Base-by-base conservation (phyloP, 2,888 invertebrate species). In the Clepsis dumicolana region DNA sequence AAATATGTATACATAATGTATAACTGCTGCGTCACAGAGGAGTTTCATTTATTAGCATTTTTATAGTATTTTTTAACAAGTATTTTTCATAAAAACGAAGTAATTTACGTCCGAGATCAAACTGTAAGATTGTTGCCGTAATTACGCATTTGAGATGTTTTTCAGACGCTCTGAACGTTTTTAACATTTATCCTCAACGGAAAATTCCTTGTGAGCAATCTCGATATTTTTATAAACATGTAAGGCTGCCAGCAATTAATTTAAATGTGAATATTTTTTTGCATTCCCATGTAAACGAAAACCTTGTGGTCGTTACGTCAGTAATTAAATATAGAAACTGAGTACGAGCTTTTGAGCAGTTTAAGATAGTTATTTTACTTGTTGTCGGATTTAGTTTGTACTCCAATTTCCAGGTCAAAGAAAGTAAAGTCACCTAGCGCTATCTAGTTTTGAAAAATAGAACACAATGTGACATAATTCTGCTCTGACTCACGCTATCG, bases 211-310 rank as follows among this genome's bases (percentile, higher is more conserved):
- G 32, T 14, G 21, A 4, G 44, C 64, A 0, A n/a, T 32, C 21
- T 8, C 32, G 24, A 50, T 61, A n/a, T n/a, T n/a, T n/a, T n/a
- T n/a, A 14, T 32, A 61, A 50, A 61, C 21, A 64, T 41, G 29
- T 38, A 24, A 18, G 29, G n/a, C 14, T 18, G 5, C 21, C 16
- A 18, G 29, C n/a, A 27, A 54, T 16, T 38, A 57, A 57, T 38
- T 38, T n/a, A 10, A 12, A 25, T 35, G 24, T 0, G 21, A 21
- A 21, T 38, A 21, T 14, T 24, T 10, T 27, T 21, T 32, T 21
- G 12, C 14, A 35, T 41, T 41, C 8, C 4, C 8, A 18, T 18
- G 3, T 29, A 4, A 29, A 29, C 29, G 29, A 29, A 7, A 29
- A 7, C 4, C 7, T 29, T 29, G 3, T 29, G 29, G 3, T 29